phyloP scores from a whole-genome alignment of 2,797 vertebrate genomes.

The Melanotaenia maccullochi region DNA sequence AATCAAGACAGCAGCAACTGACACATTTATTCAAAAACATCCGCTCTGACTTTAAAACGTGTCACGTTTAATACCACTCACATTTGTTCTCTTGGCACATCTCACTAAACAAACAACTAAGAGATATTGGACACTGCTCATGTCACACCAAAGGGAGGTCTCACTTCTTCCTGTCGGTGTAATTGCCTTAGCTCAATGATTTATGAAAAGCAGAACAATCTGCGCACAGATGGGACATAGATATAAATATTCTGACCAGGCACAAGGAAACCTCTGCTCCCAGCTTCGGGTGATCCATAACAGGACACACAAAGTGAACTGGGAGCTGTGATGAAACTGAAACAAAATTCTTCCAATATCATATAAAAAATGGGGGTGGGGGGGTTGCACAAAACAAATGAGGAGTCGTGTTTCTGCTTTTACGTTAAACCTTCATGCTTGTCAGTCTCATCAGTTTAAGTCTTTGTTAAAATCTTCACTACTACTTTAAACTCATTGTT shows the following conservation, averaged over 20 bases:
- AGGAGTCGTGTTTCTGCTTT: constrained; percentile 5
- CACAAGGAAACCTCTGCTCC: constrained; percentile 55
- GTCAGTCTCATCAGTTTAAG: not conserved
- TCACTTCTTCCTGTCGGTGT: constrained; percentile 71
- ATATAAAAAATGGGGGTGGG: not conserved
- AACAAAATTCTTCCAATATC: constrained; percentile 14
- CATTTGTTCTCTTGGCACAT: constrained; percentile 63
- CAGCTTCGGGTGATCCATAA: constrained; percentile 55
- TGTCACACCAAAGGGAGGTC: constrained; percentile 58
- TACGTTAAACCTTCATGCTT: not conserved
- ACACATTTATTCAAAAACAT: constrained; percentile 68
- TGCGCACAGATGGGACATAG: constrained; percentile 74
- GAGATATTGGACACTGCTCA: constrained; percentile 62
- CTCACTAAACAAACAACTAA: constrained; percentile 69
- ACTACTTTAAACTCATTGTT: not conserved
- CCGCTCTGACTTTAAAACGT: constrained; percentile 47
- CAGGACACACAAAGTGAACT: constrained; percentile 6
- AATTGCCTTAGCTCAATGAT: constrained; percentile 83
- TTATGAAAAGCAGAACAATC: constrained; percentile 82
- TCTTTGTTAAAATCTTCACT: not conserved
- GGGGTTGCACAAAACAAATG: not conserved
- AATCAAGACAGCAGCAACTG: constrained; percentile 43
- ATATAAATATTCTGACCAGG: constrained; percentile 81
- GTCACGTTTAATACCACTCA: constrained; percentile 62
- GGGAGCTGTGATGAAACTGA: constrained; percentile 16